Percentiles rank a stretch among this genome's conserved stretches.
Conservation (phyloP, 2,797 vertebrate genomes). For the Remorina albescens region DNA sequence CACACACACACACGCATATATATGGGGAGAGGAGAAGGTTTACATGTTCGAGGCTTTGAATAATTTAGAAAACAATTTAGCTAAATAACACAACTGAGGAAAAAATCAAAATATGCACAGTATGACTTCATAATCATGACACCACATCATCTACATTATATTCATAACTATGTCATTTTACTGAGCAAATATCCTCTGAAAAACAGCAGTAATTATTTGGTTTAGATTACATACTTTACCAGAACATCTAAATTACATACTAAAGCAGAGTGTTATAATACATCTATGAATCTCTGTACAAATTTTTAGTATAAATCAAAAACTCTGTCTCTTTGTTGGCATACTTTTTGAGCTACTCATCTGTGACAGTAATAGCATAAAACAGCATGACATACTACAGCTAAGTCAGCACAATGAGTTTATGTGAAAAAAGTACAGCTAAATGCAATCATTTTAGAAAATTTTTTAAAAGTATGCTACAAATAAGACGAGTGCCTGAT, state of each 20-base stretch:
- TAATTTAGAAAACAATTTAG: not conserved
- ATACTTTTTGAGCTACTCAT: slow-evolving; percentile 27
- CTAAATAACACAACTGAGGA: not conserved
- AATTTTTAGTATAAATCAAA: too few relatives aligned
- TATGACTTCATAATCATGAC: not conserved
- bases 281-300: slow-evolving; percentile 6
- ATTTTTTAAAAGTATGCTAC: not conserved
- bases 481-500: not conserved
- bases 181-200: slow-evolving; percentile 15
- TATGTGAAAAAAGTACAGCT: not conserved
- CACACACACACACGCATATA: not conserved
- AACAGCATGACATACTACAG: not conserved
- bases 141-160: slow-evolving; percentile 1
- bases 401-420: not conserved
- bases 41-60: not conserved
- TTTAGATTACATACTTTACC: slow-evolving; percentile 66
- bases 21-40: not conserved
- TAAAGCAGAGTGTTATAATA: slow-evolving; percentile 20
- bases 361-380: slow-evolving; percentile 21
- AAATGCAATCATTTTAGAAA: not conserved
- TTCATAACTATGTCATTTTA: slow-evolving; percentile 15
- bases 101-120: not conserved
- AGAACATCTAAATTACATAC: slow-evolving; percentile 59
- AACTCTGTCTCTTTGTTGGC: not conserved
- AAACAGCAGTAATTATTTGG: slow-evolving; percentile 37